Evolutionary conservation across 1,140 invertebrate genomes (phyloP).

Genomic region (Apis dorsata): DNA sequence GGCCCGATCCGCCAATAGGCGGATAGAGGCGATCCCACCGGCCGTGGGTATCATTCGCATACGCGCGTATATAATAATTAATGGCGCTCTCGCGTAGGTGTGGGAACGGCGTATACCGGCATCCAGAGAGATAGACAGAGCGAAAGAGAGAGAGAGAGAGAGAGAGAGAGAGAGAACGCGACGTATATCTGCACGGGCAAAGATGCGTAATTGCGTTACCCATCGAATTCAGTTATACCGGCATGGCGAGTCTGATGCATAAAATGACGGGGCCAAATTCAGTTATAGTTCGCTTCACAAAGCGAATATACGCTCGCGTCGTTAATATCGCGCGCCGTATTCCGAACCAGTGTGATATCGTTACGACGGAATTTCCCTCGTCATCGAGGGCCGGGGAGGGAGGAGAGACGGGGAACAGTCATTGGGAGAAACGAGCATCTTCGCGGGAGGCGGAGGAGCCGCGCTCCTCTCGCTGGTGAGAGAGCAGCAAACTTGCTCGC

Average conservation of each 20-base stretch:
- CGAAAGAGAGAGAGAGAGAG: neutral
- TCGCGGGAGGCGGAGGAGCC: too few relatives aligned
- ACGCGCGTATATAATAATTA: constrained; percentile 64
- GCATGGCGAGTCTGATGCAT: constrained; percentile 70
- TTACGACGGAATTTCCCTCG: constrained; percentile 63
- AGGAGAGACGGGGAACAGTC: constrained; percentile 28
- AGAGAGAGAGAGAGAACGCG: constrained; percentile 40
- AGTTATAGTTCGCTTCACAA: constrained; percentile 70
- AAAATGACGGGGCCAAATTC: constrained; percentile 70
- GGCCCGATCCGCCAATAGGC: neutral
- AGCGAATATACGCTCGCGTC: constrained; percentile 68
- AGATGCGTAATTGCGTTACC: constrained; percentile 70
- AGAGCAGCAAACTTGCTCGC: neutral
- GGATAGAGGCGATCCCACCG: neutral
- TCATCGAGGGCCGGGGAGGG: constrained; percentile 6
- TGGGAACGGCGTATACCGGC: constrained; percentile 32
- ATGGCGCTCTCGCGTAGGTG: constrained; percentile 61
- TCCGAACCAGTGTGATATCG: constrained; percentile 66
- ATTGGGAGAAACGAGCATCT: constrained; percentile 25
- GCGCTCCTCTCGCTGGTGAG: neutral
- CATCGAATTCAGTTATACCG: constrained; percentile 70
- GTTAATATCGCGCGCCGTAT: constrained; percentile 64
- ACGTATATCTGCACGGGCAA: constrained; percentile 65
- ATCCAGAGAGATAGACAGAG: constrained; percentile 3
- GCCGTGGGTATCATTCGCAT: constrained; percentile 56